Evolutionary conservation across 1,140 invertebrate genomes (phyloP), one percentile per base, ranked within the genome.

Genomic region (Pachyrhynchus sulphureomaculatus): DNA sequence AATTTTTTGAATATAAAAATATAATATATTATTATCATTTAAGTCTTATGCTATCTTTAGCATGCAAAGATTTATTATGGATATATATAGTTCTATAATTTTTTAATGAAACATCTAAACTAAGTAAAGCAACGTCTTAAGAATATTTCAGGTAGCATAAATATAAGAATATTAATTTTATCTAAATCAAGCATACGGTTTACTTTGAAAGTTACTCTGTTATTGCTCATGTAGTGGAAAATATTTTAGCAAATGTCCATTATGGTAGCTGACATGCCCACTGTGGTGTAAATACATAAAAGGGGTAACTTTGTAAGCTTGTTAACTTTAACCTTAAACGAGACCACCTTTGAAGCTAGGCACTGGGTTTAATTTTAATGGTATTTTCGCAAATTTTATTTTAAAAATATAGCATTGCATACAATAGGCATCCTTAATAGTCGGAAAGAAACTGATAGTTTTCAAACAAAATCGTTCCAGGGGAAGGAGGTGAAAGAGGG

Each of bases 281-380:
- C 4, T 55, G 53, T 44, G 37, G 37, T 44, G 53, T 42, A 55
- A 55, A 55, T 45, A 55, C 37, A 55, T 55, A 26, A 55, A 55
- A 55, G 53, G 53, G 53, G 53, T 55, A 55, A 55, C 53, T 55
- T 55, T 33, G 33, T 44, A 55, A 55, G 53, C 53, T 21, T 55
- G 41, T 55, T 55, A 55, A 55, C 53, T 55, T 45, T 18, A 44
- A n/a, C 21, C 49, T 52, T 52, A 34, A 34, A 37, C 23, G 23
- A 55, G 53, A 41, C 53, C 53, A 55, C 53, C 53, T 37, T 55
- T 36, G 15, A 20, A 45, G 53, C 37, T 20, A 55, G 41, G 21
- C 21, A 42, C 15, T 45, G 33, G 9, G 18, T 24, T 55, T 37
- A 44, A 17, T 55, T 42, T 49, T 24, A n/a, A 4, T 13, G 15